Evolutionary conservation across 2,797 vertebrate genomes (phyloP), one percentile per base, ranked within the genome.

Genomic region (Anguilla obscura): DNA sequence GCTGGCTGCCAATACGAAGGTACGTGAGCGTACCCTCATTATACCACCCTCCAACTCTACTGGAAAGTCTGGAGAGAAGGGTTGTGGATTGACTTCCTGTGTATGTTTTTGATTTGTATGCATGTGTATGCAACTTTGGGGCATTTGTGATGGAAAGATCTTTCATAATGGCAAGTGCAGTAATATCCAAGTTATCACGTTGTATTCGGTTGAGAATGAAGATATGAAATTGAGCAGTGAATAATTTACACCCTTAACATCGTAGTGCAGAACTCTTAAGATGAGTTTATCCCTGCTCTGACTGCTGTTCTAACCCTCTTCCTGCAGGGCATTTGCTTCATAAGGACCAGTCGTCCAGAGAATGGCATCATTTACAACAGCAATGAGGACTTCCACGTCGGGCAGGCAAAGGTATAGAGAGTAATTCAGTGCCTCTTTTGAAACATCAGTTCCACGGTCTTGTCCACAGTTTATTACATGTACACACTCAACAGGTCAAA

Each of bases 291-390:
- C 52, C 50, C 14, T 27, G 52, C 6, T 1, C 10, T 30, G 4
- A n/a, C 48, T 56, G 21, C 30, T 56, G 16, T 88, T 7, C 90
- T 71, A 91, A 0, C 0, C 10, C 90, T 80, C 91, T 0, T 0
- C 14, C 89, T 85, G 89, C 88, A 99, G 98, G 98, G 98, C 85
- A 95, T 99, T 93, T 99, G 98, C 91, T 99, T 98, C 93, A 98
- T 99, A 92, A 95, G 98, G 89, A 99, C 98, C 86, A 97, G 97
- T 94, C 97, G 97, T 91, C 98, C 97, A 74, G 98, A 99, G 93
- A 97, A 95, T 1, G 87, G 96, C 69, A 94, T 98, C 91, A 96
- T 99, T 94, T 99, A 99, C 86, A 97, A 96, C 94, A 98, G 95
- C 95, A 98, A 95, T 0, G 98, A 99, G 89, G 97, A 99, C 84